Base-by-base conservation (phyloP, 2,113 vertebrate genomes). In the Bufo gargarizans region DNA sequence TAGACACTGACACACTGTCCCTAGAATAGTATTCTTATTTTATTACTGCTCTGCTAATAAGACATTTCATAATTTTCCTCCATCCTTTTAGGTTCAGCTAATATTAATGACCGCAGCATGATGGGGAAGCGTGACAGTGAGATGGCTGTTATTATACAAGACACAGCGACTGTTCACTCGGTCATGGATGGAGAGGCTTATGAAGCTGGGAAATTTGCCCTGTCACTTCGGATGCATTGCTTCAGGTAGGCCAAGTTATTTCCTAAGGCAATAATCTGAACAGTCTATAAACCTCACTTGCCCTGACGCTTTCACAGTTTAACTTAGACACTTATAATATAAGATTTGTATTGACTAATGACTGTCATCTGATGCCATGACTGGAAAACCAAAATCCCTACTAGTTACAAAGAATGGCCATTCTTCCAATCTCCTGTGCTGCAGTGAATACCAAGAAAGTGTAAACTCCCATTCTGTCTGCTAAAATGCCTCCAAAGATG, bases 61-160 rank as follows among this genome's bases (percentile, higher is more conserved):
- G 58, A 67, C 33, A 50, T 61, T 82, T 63, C 79, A 88, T 83
- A 71, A 88, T 88, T 61, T 61, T 81, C 67, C 76, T 82, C 53
- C 50, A 47, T 80, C 1, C 59, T 78, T 82, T 67, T 86, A 99
- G 98, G 98, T 56, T 99, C 98, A 17, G 98, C 98, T 77, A 99
- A 99, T 95, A 99, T 99, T 92, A 99, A 99, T 0, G 98, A 99
- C 94, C 94, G 98, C 65, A 99, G 98, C 94, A 97, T 99, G 98
- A 94, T 99, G 94, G 98, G 98, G 0, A 99, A 98, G 92, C 91
- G 98, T 74, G 98, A 99, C 96, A 99, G 98, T 0, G 98, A 99
- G 92, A 96, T 99, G 91, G 98, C 98, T 0, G 77, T 99, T 91
- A 94, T 99, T 0, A 94, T 97, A 88, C 95, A 99, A 92, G 98